Evolutionary conservation across 64 coral and sea anemone species (phyloP), one percentile per base, ranked within the genome.

Genomic region (Orbicella faveolata): DNA sequence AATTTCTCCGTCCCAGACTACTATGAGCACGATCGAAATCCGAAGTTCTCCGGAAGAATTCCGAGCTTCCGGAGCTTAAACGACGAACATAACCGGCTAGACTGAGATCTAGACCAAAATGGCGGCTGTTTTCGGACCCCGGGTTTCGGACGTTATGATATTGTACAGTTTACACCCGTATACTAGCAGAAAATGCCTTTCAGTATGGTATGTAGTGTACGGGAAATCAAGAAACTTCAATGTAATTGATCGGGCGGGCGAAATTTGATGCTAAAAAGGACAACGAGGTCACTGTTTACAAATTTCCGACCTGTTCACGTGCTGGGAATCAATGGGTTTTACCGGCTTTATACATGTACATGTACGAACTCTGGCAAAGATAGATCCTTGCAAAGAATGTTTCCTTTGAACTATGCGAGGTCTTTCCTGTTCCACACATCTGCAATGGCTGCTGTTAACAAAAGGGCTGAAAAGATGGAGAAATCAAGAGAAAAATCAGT

Each of bases 401-500:
- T 70, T 70, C 67, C 23, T 23, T 20, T 9, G 9, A 10, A 25
- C 25, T 70, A 11, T 11, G n/a, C 3, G 5, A 25, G 10, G 23
- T 30, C 20, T 23, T 33, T 10, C 10, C 67, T 70, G 8, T 83
- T 66, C 1, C 81, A 83, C 63, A 25, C 55, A 20, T 83, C 81
- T 37, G 81, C 36, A 44, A 25, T 67, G 18, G 4, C 8, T 2
- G 16, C 36, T 21, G 37, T 48, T 67, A 63, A 67, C 36, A 83
- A 83, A 67, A 23, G 70, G 62, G 86, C 74, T 53, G 63, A 79
- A 12, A 93, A 93, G 11, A 81, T 83, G 36, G 88, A 96, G 54
- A 78, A 90, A 61, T 82, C 82, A 21, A 63, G 93, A 16, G 91
- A 89, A 89, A 87, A 79, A 81, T 93, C 89, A 12, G 77, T 74